Evolutionary conservation across 2,113 vertebrate genomes (phyloP).

Genomic region (Prunella himalayana): DNA sequence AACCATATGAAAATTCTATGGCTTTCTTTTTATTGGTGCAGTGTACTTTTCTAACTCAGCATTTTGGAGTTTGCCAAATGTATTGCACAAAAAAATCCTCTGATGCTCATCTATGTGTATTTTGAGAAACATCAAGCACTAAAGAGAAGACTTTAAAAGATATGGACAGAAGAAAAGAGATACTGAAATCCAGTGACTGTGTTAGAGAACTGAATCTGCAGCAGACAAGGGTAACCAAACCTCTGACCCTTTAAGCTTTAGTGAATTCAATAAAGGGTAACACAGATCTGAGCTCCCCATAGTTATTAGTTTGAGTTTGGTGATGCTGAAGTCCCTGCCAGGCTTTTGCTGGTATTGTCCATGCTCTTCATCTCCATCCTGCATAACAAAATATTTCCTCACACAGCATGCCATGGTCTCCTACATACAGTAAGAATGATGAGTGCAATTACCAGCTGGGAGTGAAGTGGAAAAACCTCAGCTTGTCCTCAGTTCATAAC

Average conservation of each 20-base stretch:
- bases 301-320: not conserved
- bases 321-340: not conserved
- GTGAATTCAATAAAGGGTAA: not conserved
- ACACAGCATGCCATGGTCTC: not conserved
- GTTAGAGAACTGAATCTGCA: not conserved
- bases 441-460: constrained; percentile 15
- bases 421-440: not conserved
- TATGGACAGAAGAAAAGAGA: not conserved
- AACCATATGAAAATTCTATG: not conserved
- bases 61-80: not conserved
- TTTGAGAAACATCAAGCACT: not conserved
- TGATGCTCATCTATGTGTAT: not conserved
- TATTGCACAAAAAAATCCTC: not conserved
- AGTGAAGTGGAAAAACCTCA: not conserved
- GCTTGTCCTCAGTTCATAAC: not conserved
- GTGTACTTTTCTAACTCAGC: not conserved
- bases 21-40: not conserved
- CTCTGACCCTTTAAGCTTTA: not conserved
- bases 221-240: not conserved
- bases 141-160: not conserved
- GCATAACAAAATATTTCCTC: not conserved
- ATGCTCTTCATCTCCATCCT: not conserved
- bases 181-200: not conserved
- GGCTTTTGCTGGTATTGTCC: not conserved
- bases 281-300: not conserved